These are phyloP conservation scores for Uria lomvia DNA, from an alignment of 2,113 vertebrate genomes.

Conservation along the genomic window DNA sequence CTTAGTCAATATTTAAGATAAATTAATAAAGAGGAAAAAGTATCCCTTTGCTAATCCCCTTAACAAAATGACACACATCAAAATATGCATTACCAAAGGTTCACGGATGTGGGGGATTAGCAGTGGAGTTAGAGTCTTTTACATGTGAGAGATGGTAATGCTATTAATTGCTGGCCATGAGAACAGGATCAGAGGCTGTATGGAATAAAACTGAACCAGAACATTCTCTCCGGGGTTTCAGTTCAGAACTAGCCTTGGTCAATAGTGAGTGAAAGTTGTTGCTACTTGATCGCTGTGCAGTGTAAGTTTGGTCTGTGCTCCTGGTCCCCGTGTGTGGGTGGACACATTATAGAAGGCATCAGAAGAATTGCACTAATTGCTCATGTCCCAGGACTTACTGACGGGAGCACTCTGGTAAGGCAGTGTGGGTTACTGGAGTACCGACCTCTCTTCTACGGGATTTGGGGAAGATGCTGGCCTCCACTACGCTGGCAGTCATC, in stretches of 20 bases:
- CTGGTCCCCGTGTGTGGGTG: accelerated
- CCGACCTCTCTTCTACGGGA: background rate
- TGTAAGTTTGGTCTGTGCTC: background rate
- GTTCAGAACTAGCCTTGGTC: background rate
- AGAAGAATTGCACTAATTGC: background rate
- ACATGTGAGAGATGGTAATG: background rate
- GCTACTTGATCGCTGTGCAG: background rate
- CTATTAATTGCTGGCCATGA: background rate
- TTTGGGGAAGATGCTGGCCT: background rate
- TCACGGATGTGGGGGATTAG: background rate
- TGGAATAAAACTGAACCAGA: background rate
- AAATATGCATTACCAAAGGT: background rate
- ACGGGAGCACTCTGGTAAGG: background rate
- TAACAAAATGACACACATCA: background rate
- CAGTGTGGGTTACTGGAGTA: background rate
- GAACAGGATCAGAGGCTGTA: background rate
- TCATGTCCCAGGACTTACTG: background rate
- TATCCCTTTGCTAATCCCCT: background rate
- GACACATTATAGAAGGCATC: background rate
- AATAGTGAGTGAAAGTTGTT: background rate
- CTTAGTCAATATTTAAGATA: background rate
- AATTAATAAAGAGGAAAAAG: background rate
- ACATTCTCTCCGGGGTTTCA: background rate
- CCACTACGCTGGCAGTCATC: background rate
- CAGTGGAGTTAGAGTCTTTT: background rate